These are phyloP conservation scores for Pachypanchax playfairii DNA, from an alignment of 2,113 vertebrate species.

Conservation along the genomic window DNA sequence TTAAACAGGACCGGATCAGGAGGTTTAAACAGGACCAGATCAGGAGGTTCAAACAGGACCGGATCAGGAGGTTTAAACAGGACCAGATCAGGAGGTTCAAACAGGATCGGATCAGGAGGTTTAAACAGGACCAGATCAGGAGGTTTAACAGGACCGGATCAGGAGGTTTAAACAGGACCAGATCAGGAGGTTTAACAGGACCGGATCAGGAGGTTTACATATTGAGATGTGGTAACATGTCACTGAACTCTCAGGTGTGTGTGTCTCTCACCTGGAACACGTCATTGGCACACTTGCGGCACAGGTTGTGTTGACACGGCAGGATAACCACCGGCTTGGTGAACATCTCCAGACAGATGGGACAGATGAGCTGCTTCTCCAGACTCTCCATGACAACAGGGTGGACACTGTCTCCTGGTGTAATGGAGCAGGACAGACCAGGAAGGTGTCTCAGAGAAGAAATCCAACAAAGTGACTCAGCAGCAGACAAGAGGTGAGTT, in stretches of 20 bases:
- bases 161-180: no score
- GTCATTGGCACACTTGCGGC: slow-evolving; percentile 95
- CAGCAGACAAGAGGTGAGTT: background rate
- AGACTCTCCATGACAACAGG: slow-evolving; percentile 90
- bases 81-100: no score
- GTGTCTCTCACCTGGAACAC: slow-evolving; percentile 89
- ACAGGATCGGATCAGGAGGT: no score
- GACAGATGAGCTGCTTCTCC: slow-evolving; percentile 96
- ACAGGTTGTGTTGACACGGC: slow-evolving; percentile 97
- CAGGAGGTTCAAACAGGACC: no score
- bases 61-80: no score
- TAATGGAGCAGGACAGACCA: background rate
- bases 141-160: no score
- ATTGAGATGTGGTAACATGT: no score
- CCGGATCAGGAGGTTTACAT: no score
- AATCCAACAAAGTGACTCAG: background rate
- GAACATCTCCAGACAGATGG: slow-evolving; percentile 97
- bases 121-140: no score
- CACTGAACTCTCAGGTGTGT: background rate
- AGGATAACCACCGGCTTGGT: slow-evolving; percentile 96
- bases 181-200: no score
- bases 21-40: no score
- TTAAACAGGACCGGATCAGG: no score
- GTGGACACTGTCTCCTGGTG: slow-evolving; percentile 58
- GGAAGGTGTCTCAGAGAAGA: background rate